Evolutionary conservation across 2,888 invertebrate genomes (phyloP).

Genomic region (Thereva nobilitata): DNA sequence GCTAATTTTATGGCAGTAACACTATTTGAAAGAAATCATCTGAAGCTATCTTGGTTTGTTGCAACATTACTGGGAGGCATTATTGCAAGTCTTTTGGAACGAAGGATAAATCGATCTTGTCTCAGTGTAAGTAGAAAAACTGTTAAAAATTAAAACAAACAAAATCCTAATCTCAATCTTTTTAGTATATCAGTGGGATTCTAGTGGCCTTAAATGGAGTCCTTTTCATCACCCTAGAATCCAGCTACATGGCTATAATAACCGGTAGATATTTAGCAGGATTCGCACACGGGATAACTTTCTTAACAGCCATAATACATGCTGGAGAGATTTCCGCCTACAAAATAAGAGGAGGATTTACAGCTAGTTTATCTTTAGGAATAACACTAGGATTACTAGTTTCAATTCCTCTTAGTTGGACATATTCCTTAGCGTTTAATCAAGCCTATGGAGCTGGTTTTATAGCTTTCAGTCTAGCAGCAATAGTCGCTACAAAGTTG

Average conservation of each 20-base stretch:
- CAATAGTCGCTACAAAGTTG: no score
- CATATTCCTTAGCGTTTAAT: no score
- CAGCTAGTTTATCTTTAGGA: constrained; percentile 26
- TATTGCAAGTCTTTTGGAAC: no score
- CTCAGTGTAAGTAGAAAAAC: no score
- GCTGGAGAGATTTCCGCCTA: constrained; percentile 36
- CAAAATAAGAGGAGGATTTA: constrained; percentile 27
- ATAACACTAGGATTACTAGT: neutral
- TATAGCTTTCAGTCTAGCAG: no score
- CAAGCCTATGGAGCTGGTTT: no score
- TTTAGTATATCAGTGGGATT: constrained; percentile 20
- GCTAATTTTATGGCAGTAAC: no score
- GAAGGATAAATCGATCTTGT: no score
- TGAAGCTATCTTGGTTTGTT: no score
- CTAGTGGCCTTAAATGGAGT: constrained; percentile 5
- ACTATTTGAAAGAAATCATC: no score
- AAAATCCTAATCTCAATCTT: neutral
- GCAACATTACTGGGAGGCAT: no score
- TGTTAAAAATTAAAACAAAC: no score
- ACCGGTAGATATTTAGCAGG: constrained; percentile 31
- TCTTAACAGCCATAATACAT: constrained; percentile 34
- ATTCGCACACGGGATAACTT: constrained; percentile 34
- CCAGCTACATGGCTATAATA: constrained; percentile 5
- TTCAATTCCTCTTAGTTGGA: neutral
- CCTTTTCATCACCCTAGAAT: neutral